Evolutionary conservation across 2,113 vertebrate species (phyloP), one percentile per base, ranked within the genome.

Genomic region (Cercopithecus mona): DNA sequence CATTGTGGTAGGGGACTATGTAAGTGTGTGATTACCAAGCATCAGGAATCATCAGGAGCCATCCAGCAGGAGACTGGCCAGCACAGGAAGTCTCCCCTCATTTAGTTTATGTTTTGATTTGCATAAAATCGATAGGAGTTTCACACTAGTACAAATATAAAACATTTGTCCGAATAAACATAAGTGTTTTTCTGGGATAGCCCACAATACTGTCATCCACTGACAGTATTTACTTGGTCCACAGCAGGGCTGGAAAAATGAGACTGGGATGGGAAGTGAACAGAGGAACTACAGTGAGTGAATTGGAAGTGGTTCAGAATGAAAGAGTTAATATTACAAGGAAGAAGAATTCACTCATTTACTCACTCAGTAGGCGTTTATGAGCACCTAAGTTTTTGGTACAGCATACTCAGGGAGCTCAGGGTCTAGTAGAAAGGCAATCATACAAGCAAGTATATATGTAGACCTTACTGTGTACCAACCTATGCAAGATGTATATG

Each of bases 31-130:
- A 55, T 27, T 66, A 91, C 9, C 0, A 7, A 57, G 59, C 64
- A 75, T 5, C 38, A 90, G n/a, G 70, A 35, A 72, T 91, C 35
- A 17, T 72, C 4, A 38, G 32, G 50, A 64, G 11, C 72, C 61
- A 88, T 30, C 40, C 25, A 25, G 45, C 25, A 25, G 45, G 12
- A 84, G 70, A n/a, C 55, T 86, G 57, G 75, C 59, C 30, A 40
- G 57, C 32, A 25, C 8, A 45, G 50, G 45, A 88, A 59, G 3
- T 70, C 30, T 96, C 30, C 18, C 14, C 32, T 70, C 32, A 9
- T 87, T 92, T 55, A 82, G 25, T 35, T 82, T 88, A 18, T 68
- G 12, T 91, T 87, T 94, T 30, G 23, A 64, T 93, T 91, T 94
- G 55, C 76, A 68, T 75, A 82, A 90, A 76, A 70, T 52, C 40